phyloP scores from a whole-genome alignment of 2,113 vertebrate genomes.

The Leptodactylus fuscus region DNA sequence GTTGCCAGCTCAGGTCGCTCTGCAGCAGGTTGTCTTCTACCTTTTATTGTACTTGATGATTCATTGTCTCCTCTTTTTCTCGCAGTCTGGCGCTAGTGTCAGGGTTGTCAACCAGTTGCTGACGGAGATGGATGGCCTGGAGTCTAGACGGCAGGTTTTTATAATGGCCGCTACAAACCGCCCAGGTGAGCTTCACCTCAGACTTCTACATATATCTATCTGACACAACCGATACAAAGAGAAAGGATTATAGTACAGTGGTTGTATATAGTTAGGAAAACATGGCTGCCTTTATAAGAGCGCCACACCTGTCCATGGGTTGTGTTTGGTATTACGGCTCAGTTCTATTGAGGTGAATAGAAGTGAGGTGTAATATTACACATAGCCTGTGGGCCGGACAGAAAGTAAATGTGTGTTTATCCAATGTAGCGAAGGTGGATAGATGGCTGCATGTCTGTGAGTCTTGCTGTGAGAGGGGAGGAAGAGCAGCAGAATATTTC shows the following conservation, averaged over 20 bases:
- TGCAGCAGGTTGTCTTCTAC: background rate
- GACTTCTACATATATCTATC: too few species aligned
- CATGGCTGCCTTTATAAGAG: too few species aligned
- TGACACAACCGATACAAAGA: too few species aligned
- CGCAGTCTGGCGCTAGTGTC: slow-evolving; percentile 87
- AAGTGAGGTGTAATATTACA: too few species aligned
- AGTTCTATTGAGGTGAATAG: too few species aligned
- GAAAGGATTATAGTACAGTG: too few species aligned
- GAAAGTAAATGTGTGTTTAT: too few species aligned
- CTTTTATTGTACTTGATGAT: background rate
- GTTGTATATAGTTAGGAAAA: too few species aligned
- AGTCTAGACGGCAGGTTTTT: slow-evolving; percentile 89
- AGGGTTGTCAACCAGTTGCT: slow-evolving; percentile 96
- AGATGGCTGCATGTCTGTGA: background rate
- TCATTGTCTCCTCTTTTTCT: slow-evolving; percentile 11
- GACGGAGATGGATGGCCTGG: slow-evolving; percentile 96
- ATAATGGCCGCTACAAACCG: slow-evolving; percentile 97
- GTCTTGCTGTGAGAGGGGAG: background rate
- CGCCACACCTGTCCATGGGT: background rate
- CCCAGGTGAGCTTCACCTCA: slow-evolving; percentile 84
- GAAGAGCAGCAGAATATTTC: background rate
- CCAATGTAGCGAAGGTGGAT: background rate
- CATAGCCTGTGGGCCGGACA: too few species aligned
- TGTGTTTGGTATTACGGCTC: background rate
- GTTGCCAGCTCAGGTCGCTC: background rate